Evolutionary conservation across 2,113 vertebrate species (phyloP), one percentile per base, ranked within the genome.

Genomic region (Eulemur rufifrons): DNA sequence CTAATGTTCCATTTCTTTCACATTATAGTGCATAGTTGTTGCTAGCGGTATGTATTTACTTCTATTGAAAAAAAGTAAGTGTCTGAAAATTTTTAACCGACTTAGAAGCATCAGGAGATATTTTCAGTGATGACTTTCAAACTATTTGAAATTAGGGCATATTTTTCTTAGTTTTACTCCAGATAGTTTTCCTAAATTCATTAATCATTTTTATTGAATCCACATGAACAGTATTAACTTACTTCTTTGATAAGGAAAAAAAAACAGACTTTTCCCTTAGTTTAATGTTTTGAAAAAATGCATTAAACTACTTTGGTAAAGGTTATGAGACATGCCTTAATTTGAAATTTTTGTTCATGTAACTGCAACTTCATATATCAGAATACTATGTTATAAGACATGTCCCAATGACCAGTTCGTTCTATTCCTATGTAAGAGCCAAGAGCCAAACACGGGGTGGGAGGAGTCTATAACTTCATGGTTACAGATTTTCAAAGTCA

Each of bases 101-200:
- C 20, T 66, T 88, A 96, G 14, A 94, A 95, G 73, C 92, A 23
- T 73, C 45, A 77, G 52, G 6, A 89, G n/a, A 87, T 85, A 84
- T 34, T 77, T 37, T 92, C 47, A 66, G 7, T 84, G 29, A 81
- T 81, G 37, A n/a, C 45, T 87, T 74, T 87, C 76, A 81, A 83
- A 82, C 66, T 86, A 94, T 73, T 92, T 95, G 61, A 78, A 47
- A 94, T 83, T 83, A 74, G 29, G 68, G 82, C 81, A 77, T 74
- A 64, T 94, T 94, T 92, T 90, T 92, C 81, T 95, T 86, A 86
- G 80, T 87, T 89, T 50, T 90, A 61, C 68, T 83, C 80, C 47
- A 86, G 92, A 63, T 94, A 92, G 39, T 92, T 95, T 94, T 86
- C 80, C 89, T 37, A 90, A 89, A 91, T 39, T 95, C 27, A 71